Evolutionary conservation across 2,888 invertebrate species (phyloP).

Genomic region (Mamestra brassicae): DNA sequence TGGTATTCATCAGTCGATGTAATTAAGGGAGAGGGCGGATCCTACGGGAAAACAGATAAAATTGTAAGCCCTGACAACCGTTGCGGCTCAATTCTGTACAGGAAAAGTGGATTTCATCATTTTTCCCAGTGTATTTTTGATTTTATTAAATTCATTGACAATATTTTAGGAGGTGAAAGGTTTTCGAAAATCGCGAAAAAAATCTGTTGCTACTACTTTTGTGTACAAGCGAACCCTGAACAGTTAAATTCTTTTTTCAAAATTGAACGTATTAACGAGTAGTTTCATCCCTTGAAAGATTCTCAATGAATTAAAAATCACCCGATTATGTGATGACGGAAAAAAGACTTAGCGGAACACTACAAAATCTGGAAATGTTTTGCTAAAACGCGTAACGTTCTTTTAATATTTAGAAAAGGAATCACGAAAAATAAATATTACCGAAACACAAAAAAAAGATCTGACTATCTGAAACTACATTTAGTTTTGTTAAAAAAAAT

Average conservation of each 20-base stretch:
- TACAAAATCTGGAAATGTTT: too few species aligned
- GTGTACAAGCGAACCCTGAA: too few species aligned
- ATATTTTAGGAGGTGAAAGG: background rate
- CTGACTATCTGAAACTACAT: background rate
- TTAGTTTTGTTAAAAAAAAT: too few species aligned
- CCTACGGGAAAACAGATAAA: slow-evolving; percentile 62
- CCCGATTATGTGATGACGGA: too few species aligned
- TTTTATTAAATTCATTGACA: background rate
- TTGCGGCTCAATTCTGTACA: slow-evolving; percentile 57
- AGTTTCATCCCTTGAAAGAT: too few species aligned
- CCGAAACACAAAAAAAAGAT: background rate
- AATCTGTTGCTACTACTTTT: too few species aligned
- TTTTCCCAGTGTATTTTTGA: slow-evolving; percentile 19
- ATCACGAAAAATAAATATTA: background rate
- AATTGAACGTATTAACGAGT: too few species aligned
- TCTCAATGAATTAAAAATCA: too few species aligned
- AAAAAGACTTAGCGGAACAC: too few species aligned
- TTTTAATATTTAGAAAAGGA: too few species aligned
- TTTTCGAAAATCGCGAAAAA: background rate
- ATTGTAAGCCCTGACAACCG: slow-evolving; percentile 72
- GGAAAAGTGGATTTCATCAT: slow-evolving; percentile 16
- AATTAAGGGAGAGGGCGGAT: slow-evolving; percentile 57
- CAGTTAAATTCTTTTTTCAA: too few species aligned
- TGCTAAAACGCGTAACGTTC: too few species aligned
- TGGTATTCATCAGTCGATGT: slow-evolving; percentile 39